These are phyloP conservation scores for Epinephelus awoara DNA, from an alignment of 2,797 vertebrate genomes.

Conservation along the genomic window DNA sequence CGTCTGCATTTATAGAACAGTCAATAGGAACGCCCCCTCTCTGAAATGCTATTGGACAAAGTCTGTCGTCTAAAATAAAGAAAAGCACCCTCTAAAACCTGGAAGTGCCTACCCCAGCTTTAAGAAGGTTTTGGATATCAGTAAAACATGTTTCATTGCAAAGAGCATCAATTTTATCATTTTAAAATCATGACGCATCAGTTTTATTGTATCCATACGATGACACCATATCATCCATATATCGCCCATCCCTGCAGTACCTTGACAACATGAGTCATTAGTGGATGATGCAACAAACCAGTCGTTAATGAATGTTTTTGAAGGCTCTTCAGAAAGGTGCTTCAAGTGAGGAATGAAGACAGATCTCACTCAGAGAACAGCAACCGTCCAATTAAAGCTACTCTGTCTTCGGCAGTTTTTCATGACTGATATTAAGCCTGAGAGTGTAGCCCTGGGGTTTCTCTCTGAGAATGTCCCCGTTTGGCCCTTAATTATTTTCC, in stretches of 20 bases:
- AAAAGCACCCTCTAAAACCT: too few relatives aligned
- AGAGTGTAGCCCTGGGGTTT: constrained; percentile 35
- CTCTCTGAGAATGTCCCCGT: constrained; percentile 29
- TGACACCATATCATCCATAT: background rate
- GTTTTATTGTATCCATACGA: background rate
- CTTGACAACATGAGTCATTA: background rate
- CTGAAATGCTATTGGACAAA: too few relatives aligned
- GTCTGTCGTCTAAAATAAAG: too few relatives aligned
- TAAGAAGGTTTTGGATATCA: too few relatives aligned
- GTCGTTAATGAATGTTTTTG: constrained; percentile 20
- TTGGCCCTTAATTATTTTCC: constrained; percentile 45
- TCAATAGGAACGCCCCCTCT: too few relatives aligned
- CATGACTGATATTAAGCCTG: constrained; percentile 16
- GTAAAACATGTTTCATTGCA: background rate
- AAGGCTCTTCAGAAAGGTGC: constrained; percentile 21
- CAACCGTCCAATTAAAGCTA: constrained; percentile 23
- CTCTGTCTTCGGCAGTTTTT: constrained; percentile 15
- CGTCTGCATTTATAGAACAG: too few relatives aligned
- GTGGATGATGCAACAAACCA: background rate
- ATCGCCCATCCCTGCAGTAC: constrained; percentile 4
- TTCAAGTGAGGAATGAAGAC: constrained; percentile 19
- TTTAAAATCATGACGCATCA: background rate
- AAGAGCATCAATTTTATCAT: background rate
- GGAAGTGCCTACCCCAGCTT: too few relatives aligned
- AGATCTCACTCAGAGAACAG: background rate